phyloP scores from a whole-genome alignment of 1,140 invertebrate species.

The Leptopilina clavipes region DNA sequence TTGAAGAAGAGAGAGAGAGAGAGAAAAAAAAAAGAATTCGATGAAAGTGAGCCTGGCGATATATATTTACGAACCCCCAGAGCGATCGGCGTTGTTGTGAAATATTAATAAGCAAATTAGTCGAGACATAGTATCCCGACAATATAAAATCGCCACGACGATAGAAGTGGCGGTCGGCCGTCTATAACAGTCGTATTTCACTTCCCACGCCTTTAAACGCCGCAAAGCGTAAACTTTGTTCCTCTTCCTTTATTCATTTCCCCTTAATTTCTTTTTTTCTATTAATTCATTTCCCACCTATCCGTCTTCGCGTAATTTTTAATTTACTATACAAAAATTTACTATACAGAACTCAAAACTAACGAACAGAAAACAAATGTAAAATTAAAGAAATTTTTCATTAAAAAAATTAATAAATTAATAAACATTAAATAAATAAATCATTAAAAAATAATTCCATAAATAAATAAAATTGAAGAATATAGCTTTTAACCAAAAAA shows the following conservation, averaged over 20 bases:
- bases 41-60: constrained; percentile 47
- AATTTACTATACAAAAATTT: too few species aligned
- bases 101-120: constrained; percentile 74
- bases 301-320: too few species aligned
- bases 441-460: too few species aligned
- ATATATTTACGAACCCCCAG: constrained; percentile 63
- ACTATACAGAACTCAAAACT: too few species aligned
- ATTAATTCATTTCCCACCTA: not conserved
- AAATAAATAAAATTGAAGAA: too few species aligned
- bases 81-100: constrained; percentile 68
- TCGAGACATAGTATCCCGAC: constrained; percentile 63
- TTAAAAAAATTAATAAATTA: too few species aligned
- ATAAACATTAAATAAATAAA: too few species aligned
- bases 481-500: too few species aligned
- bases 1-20: not conserved
- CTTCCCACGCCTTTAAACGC: constrained; percentile 63
- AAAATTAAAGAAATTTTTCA: too few species aligned
- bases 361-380: too few species aligned
- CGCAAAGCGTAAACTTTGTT: not conserved
- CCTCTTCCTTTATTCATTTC: constrained; percentile 21
- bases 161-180: constrained; percentile 62
- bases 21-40: not conserved
- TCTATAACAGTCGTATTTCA: constrained; percentile 67
- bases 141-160: constrained; percentile 56
- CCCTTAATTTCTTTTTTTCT: constrained; percentile 16